phyloP scores from a whole-genome alignment of 2,113 vertebrate genomes.

The Vombatus ursinus region DNA sequence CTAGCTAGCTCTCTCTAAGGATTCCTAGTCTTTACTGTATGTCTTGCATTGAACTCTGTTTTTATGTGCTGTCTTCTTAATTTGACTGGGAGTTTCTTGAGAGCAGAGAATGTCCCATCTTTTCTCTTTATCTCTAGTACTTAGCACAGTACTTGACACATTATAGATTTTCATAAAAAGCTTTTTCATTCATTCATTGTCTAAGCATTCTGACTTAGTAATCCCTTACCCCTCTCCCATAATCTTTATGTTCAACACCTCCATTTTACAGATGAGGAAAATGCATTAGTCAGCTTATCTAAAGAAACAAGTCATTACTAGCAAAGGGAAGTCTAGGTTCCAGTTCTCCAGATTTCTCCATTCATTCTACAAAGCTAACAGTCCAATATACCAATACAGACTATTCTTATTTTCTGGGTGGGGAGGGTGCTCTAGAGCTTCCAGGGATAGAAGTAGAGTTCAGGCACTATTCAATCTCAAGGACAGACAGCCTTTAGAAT shows the following conservation, averaged over 20 bases:
- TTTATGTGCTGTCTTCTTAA: background rate
- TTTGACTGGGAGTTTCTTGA: background rate
- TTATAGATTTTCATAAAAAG: background rate
- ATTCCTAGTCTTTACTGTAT: background rate
- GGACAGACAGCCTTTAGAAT: background rate
- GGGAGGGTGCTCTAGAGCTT: background rate
- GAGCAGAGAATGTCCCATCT: background rate
- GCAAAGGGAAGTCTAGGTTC: background rate
- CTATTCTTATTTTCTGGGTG: background rate
- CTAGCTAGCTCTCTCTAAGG: background rate
- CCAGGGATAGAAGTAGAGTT: background rate
- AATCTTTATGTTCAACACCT: background rate
- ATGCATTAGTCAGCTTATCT: background rate
- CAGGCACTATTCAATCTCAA: background rate
- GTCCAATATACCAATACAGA: background rate
- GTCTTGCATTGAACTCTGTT: background rate
- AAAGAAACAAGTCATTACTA: background rate
- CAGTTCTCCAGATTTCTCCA: background rate
- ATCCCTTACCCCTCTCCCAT: background rate
- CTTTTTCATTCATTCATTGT: background rate
- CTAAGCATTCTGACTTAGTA: background rate
- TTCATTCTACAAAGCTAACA: background rate
- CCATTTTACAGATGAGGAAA: background rate
- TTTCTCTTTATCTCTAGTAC: background rate
- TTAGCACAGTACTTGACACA: background rate